A percentile compares a stretch with the other conserved stretches of the same genome.
These are phyloP conservation scores for Drosophila fuyamai DNA, from an alignment of 1,140 invertebrate genomes.

Conservation along the genomic window DNA sequence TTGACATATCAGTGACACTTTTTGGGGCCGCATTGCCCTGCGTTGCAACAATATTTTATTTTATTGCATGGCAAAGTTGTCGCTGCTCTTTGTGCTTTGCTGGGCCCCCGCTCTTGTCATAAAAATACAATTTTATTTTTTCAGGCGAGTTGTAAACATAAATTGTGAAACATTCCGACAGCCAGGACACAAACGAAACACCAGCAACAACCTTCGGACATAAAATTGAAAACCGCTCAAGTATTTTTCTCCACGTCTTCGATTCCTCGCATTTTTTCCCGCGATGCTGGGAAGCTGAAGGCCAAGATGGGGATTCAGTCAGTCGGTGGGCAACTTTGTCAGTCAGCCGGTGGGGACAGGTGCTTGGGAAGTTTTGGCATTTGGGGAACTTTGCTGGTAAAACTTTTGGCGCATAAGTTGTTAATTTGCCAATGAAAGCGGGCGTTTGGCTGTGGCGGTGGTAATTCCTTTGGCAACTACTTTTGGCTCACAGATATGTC, in stretches of 20 bases:
- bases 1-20: constrained; percentile 82
- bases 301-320: neutral
- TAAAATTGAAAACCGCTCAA: constrained; percentile 76
- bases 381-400: constrained; percentile 57
- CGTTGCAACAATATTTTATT: constrained; percentile 79
- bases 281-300: neutral
- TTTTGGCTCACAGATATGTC: constrained; percentile 13
- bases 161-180: constrained; percentile 48
- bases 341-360: constrained; percentile 54
- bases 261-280: constrained; percentile 23
- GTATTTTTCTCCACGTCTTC: constrained; percentile 31
- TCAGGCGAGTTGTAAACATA: constrained; percentile 71
- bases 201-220: constrained; percentile 37
- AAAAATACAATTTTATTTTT: constrained; percentile 77
- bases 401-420: constrained; percentile 78
- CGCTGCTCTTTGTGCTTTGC: constrained; percentile 16
- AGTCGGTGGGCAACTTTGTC: constrained; percentile 61
- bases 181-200: constrained; percentile 16
- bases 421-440: constrained; percentile 78
- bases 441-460: constrained; percentile 64
- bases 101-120: constrained; percentile 31
- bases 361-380: constrained; percentile 58
- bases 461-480: constrained; percentile 40
- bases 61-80: constrained; percentile 62
- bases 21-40: constrained; percentile 44